Conservation (phyloP, 1,140 invertebrate species). For the Drosophila nikananu region DNA sequence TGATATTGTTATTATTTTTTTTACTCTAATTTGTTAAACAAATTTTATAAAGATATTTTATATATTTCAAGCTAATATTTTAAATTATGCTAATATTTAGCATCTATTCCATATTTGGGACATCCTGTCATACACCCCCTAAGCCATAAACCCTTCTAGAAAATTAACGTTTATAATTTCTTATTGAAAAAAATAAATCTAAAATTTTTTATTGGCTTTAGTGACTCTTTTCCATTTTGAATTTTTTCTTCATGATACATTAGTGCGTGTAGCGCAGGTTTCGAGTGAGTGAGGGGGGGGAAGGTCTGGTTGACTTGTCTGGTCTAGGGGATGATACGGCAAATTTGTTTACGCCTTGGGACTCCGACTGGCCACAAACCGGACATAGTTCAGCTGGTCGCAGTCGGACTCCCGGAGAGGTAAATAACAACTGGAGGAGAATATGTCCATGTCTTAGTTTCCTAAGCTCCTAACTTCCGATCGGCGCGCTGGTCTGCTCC, state of each 20-base stretch:
- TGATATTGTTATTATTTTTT: too few species aligned
- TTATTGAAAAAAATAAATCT: conserved; percentile 48
- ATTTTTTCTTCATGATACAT: conserved; percentile 21
- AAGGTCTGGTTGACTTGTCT: not conserved
- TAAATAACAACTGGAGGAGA: conserved; percentile 9
- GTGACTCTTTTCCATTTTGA: conserved; percentile 33
- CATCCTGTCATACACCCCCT: too few species aligned
- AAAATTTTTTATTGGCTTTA: conserved; percentile 35
- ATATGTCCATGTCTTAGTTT: not conserved
- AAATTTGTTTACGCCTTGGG: conserved; percentile 34
- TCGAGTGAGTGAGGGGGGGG: not conserved
- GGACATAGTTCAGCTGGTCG: not conserved
- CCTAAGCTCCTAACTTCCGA: conserved; percentile 23
- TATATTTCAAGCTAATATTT: too few species aligned
- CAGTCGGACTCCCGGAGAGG: not conserved
- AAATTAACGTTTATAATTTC: not conserved
- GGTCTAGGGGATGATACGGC: conserved; percentile 22
- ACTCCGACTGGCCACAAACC: conserved; percentile 1
- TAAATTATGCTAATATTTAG: not conserved
- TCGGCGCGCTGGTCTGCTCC: conserved; percentile 33
- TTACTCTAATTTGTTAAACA: too few species aligned
- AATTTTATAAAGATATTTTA: too few species aligned
- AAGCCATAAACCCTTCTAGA: not conserved
- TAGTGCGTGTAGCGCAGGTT: conserved; percentile 29
- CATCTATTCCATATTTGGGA: too few species aligned